Evolutionary conservation across 2,113 vertebrate species (phyloP), one percentile per base, ranked within the genome.

Genomic region (Mustelus asterias): DNA sequence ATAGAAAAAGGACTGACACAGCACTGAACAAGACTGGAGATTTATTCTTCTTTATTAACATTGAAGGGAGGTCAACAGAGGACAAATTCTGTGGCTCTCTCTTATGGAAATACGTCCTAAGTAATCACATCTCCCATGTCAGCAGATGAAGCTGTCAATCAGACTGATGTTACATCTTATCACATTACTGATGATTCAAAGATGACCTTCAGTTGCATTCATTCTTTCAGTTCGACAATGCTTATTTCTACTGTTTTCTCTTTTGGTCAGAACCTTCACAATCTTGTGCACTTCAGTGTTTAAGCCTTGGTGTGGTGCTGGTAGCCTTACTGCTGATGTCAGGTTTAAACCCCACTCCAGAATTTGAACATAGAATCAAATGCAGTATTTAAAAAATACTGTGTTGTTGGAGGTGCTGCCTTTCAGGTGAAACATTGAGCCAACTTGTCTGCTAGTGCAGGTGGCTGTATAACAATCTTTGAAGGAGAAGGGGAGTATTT

Each of bases 1-100:
- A 97, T 96, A 96, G 97, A 96, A 96, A 96, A 96, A n/a, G 67
- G 65, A 89, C 63, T 48, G 60, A 96, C 5, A 33, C n/a, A 22
- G 63, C 60, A 93, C 37, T n/a, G 48, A 70, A 24, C 67, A 76
- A 72, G 22, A 1, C 41, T 29, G 6, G 37, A 95, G 54, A 69
- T 94, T 44, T 44, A 60, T 93, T 67, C 65, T 67, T 72, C 69
- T 95, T 95, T 33, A 37, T 70, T 48, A 29, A 33, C 10, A 14
- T 44, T 95, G 67, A 72, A 95, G 24, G 94, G 67, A 95, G 67
- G 94, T 95, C 69, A 95, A 72, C 24, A 72, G 24, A 70, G 41
- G 69, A 41, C 94, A 26, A 94, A 54, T 44, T 72, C 69, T 54
- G 26, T 76, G 41, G 67, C 44, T 95, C 69, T 95, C 41, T 33